Percentiles rank a stretch among this genome's conserved stretches.
Evolutionary conservation across 2,888 invertebrate species (phyloP).

Genomic region (Dicranocentrus wangi): DNA sequence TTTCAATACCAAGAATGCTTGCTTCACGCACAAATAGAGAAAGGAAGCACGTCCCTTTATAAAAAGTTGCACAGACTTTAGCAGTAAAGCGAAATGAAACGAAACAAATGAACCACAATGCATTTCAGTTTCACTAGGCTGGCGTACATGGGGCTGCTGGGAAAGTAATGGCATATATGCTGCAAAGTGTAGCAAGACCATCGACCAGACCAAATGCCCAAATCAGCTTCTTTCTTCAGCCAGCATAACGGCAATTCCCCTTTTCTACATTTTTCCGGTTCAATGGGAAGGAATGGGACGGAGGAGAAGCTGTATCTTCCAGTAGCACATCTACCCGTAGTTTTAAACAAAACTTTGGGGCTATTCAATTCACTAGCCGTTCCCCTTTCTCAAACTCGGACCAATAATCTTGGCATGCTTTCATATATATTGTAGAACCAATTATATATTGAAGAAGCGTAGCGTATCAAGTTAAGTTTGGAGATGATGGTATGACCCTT

Average conservation of each 20-base stretch:
- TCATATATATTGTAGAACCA: too few species aligned
- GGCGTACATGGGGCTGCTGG: too few species aligned
- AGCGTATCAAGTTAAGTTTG: too few species aligned
- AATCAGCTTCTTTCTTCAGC: neutral
- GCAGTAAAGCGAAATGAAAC: constrained; percentile 52
- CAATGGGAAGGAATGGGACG: constrained; percentile 49
- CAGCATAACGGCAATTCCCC: neutral
- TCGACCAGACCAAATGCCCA: too few species aligned
- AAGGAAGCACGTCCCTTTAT: constrained; percentile 19
- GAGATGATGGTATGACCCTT: too few species aligned
- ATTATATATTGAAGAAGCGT: too few species aligned
- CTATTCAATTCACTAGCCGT: too few species aligned
- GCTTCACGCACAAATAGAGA: neutral
- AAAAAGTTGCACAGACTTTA: constrained; percentile 22
- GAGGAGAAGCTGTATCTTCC: constrained; percentile 33
- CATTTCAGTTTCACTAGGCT: constrained; percentile 23
- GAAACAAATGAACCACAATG: constrained; percentile 60
- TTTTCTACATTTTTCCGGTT: constrained; percentile 50
- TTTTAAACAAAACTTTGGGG: too few species aligned
- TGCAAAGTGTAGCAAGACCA: too few species aligned
- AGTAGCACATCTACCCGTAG: neutral
- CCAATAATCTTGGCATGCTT: too few species aligned
- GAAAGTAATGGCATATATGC: too few species aligned
- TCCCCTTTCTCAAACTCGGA: too few species aligned
- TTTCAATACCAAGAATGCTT: constrained; percentile 26